Evolutionary conservation across 2,797 vertebrate species (phyloP).

Genomic region (Molossus alvarezi): DNA sequence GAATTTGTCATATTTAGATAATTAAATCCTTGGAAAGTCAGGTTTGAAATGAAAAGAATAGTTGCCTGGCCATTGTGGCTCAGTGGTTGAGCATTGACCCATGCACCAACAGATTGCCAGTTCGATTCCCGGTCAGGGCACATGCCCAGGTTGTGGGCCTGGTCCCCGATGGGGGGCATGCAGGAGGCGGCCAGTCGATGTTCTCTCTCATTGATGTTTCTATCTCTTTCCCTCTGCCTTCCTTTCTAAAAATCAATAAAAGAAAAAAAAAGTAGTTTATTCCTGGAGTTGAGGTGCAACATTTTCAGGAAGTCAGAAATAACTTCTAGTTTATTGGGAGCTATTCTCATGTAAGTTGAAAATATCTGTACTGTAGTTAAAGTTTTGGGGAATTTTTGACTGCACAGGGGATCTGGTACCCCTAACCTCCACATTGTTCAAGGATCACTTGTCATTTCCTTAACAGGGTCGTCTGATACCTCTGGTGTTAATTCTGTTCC

Average conservation of each 20-base stretch:
- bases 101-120: too few relatives aligned
- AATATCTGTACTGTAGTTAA: conserved; percentile 65
- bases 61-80: background rate
- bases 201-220: too few relatives aligned
- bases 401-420: background rate
- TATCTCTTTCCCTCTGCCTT: too few relatives aligned
- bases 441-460: background rate
- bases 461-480: conserved; percentile 1
- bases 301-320: conserved; percentile 74
- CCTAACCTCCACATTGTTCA: background rate
- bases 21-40: conserved; percentile 62
- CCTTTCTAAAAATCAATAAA: too few relatives aligned
- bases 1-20: conserved; percentile 48
- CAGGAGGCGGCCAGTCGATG: too few relatives aligned
- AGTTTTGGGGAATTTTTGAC: background rate
- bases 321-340: conserved; percentile 53
- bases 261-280: background rate
- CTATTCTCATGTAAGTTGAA: conserved; percentile 37
- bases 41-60: conserved; percentile 62
- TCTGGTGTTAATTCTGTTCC: conserved; percentile 10
- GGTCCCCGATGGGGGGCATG: too few relatives aligned
- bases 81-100: too few relatives aligned
- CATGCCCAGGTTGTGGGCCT: too few relatives aligned
- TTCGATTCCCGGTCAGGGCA: too few relatives aligned
- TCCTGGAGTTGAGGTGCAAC: background rate